phyloP scores from a whole-genome alignment of 2,888 invertebrate species.

The Acronicta aceris region DNA sequence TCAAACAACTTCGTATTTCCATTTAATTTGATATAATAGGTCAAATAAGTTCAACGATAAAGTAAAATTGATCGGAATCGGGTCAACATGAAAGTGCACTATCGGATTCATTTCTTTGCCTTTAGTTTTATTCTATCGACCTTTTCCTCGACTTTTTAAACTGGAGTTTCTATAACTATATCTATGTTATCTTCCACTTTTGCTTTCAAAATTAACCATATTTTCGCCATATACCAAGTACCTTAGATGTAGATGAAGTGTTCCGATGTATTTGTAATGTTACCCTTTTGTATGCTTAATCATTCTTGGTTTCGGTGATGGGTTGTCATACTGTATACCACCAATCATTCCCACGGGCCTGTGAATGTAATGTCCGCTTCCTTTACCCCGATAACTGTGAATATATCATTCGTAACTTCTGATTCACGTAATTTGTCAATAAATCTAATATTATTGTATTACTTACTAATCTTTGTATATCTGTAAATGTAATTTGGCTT shows the following conservation, averaged over 20 bases:
- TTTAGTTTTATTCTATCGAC: conserved; percentile 28
- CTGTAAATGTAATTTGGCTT: conserved; percentile 21
- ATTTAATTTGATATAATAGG: conserved; percentile 13
- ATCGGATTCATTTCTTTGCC: conserved; percentile 25
- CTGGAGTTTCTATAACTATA: conserved; percentile 43
- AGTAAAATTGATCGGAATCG: conserved; percentile 34
- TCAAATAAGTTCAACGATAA: conserved; percentile 30
- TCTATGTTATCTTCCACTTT: conserved; percentile 31
- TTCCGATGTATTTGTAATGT: conserved; percentile 73
- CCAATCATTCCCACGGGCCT: conserved; percentile 72
- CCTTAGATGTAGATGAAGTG: conserved; percentile 50
- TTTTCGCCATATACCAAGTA: conserved; percentile 51
- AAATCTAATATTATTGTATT: conserved; percentile 1
- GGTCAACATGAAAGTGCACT: conserved; percentile 40
- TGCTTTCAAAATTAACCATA: conserved; percentile 36
- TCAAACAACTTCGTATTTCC: conserved; percentile 9
- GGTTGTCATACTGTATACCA: conserved; percentile 77
- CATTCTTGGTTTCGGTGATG: conserved; percentile 89
- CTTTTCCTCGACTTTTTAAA: conserved; percentile 11
- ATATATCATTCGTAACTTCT: conserved; percentile 51
- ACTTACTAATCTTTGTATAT: conserved; percentile 23
- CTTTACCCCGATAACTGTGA: conserved; percentile 61
- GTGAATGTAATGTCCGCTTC: conserved; percentile 69
- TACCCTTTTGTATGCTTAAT: conserved; percentile 85
- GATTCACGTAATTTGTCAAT: conserved; percentile 36